These are phyloP conservation scores for Phalacrocorax pelagicus DNA, from an alignment of 2,113 vertebrate genomes.

Conservation along the genomic window DNA sequence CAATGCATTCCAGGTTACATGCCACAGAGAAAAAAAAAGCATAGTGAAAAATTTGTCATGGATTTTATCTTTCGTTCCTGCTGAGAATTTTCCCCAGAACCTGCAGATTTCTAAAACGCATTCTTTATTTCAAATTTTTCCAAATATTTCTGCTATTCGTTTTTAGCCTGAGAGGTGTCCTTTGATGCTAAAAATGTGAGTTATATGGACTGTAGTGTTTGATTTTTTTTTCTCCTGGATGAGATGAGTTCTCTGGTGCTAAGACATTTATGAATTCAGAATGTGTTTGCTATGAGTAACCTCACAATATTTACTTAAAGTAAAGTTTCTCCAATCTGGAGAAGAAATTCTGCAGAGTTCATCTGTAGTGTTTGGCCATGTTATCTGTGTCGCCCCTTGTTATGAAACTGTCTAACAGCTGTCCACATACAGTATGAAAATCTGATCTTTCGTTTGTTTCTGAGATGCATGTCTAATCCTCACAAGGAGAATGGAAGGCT, in stretches of 20 bases:
- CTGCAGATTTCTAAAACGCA: rapidly evolving
- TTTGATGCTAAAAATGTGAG: background rate
- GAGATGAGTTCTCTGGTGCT: background rate
- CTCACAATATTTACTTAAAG: background rate
- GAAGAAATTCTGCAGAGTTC: background rate
- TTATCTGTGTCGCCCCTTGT: background rate
- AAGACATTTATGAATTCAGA: background rate
- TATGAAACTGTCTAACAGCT: background rate
- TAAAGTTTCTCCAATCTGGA: background rate
- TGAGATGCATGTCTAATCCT: background rate
- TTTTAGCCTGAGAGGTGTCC: background rate
- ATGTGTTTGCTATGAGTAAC: background rate
- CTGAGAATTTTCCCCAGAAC: background rate
- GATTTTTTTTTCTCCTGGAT: background rate
- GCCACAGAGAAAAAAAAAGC: background rate
- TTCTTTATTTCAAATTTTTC: background rate
- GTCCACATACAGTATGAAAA: background rate
- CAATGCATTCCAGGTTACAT: background rate
- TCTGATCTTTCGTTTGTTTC: background rate
- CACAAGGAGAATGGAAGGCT: background rate
- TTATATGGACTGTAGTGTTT: background rate
- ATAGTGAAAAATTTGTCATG: background rate
- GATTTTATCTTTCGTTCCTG: background rate
- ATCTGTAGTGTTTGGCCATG: background rate
- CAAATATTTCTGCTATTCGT: background rate